Base-by-base conservation (phyloP, 2,797 vertebrate genomes). In the Craterocephalus amniculus region DNA sequence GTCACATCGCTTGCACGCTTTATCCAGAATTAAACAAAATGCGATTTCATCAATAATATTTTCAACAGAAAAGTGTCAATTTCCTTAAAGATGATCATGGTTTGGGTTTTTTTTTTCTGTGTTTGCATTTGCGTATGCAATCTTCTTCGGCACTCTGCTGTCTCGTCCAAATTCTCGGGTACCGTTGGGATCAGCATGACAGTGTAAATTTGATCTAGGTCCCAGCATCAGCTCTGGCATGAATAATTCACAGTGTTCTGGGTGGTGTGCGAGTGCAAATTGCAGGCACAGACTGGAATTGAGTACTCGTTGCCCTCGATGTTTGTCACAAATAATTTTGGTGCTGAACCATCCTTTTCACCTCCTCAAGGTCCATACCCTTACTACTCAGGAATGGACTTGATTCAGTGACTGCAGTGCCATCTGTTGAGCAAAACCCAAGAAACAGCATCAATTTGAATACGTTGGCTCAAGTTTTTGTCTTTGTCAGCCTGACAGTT, bases 361-460 rank as follows among this genome's bases (percentile, higher is more conserved):
- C 31, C 36, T 64, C 63, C 80, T 85, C 32, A 31, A 49, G 74
- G 59, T 64, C 56, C 68, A 65, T 24, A 11, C 2, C 6, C 63
- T 79, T 67, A 32, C 22, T 63, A 9, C 31, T 58, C 49, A 49
- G 34, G 66, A 70, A 73, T 31, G 5, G 26, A 45, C 36, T 71
- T 4, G 51, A 76, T 85, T 79, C 31, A 74, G 69, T 88, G 83
- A 88, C 83, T 75, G 62, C 79, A 91, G 88, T 84, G 84, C 92
- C 92, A 91, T 88, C 91, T 93, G 84, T 90, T 93, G 92, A 87
- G 80, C 57, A 68, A 70, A 74, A 54, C 12, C 12, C 12, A 9
- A 66, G 1, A 1, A 1, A 7, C 51, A 67, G 9, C 54, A 57
- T 24, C 35, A 6, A 9, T 20, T 24, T 16, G 40, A 34, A 58